A percentile compares a stretch with the other conserved stretches of the same genome.
Conservation (phyloP, 2,888 invertebrate species). For the Protophormia terraenovae region DNA sequence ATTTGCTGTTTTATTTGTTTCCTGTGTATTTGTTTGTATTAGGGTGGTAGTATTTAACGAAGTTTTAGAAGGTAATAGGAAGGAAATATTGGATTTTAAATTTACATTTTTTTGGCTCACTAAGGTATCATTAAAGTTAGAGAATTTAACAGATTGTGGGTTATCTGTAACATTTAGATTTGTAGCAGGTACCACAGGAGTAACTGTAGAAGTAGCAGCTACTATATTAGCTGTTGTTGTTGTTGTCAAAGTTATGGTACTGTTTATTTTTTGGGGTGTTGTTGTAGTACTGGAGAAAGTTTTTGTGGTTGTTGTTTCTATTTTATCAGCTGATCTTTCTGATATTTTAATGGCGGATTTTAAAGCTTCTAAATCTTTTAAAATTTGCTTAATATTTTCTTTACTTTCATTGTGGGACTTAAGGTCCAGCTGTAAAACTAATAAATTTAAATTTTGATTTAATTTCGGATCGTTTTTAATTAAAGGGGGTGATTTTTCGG, state of each 20-base stretch:
- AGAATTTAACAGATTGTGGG: not conserved
- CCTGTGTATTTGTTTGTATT: not conserved
- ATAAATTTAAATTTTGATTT: slow-evolving; percentile 2
- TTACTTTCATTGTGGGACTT: not conserved
- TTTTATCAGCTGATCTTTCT: not conserved
- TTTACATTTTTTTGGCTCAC: not conserved
- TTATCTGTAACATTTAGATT: not conserved
- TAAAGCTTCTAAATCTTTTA: slow-evolving; percentile 7
- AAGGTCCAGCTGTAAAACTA: slow-evolving; percentile 10
- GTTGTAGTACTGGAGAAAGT: not conserved
- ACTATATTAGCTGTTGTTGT: not conserved
- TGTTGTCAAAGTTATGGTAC: not conserved
- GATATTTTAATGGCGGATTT: not conserved
- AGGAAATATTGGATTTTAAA: not conserved
- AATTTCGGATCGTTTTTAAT: not conserved
- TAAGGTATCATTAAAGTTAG: not conserved
- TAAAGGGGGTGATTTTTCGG: not conserved
- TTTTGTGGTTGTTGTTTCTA: not conserved
- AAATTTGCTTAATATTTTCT: not conserved
- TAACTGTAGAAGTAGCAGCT: not conserved
- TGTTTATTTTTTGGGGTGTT: not conserved
- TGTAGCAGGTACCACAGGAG: not conserved
- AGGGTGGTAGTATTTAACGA: too few relatives aligned
- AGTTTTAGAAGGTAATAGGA: not conserved
- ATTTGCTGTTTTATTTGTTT: too few relatives aligned